Percentiles rank a stretch among this genome's conserved stretches.
Evolutionary conservation across 2,797 vertebrate species (phyloP).

Genomic region (Myotis pilosus): DNA sequence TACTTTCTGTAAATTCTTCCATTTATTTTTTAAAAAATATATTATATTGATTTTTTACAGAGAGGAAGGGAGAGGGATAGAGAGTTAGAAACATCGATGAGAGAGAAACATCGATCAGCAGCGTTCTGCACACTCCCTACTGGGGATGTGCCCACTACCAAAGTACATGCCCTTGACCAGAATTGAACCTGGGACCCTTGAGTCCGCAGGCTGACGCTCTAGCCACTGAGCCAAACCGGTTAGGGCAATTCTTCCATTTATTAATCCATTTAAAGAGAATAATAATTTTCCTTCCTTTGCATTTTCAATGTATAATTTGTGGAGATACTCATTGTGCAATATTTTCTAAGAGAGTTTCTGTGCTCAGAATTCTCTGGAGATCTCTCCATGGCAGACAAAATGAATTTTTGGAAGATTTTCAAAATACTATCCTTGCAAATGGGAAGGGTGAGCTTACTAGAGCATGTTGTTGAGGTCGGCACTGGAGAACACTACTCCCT

Average conservation of each 20-base stretch:
- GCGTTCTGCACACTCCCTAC: no score
- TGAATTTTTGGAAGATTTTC: conserved; percentile 69
- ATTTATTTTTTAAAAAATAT: neutral
- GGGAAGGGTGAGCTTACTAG: conserved; percentile 34
- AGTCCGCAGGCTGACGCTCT: no score
- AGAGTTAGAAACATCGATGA: no score
- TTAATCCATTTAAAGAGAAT: neutral
- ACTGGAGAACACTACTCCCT: neutral
- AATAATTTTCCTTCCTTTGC: conserved; percentile 10
- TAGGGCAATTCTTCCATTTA: neutral
- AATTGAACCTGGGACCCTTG: no score
- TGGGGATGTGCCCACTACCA: no score
- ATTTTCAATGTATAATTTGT: conserved; percentile 41
- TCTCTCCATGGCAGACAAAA: conserved; percentile 69
- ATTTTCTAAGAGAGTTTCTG: conserved; percentile 59
- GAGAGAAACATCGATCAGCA: no score
- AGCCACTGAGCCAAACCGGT: no score
- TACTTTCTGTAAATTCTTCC: neutral
- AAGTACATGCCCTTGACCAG: no score
- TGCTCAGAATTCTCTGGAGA: conserved; percentile 45
- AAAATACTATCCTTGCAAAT: conserved; percentile 67
- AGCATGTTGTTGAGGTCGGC: conserved; percentile 24
- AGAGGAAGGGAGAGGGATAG: no score
- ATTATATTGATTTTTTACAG: no score
- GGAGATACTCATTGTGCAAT: neutral